Evolutionary conservation across 2,797 vertebrate species (phyloP).

Genomic region (Aulostomus chinensis): DNA sequence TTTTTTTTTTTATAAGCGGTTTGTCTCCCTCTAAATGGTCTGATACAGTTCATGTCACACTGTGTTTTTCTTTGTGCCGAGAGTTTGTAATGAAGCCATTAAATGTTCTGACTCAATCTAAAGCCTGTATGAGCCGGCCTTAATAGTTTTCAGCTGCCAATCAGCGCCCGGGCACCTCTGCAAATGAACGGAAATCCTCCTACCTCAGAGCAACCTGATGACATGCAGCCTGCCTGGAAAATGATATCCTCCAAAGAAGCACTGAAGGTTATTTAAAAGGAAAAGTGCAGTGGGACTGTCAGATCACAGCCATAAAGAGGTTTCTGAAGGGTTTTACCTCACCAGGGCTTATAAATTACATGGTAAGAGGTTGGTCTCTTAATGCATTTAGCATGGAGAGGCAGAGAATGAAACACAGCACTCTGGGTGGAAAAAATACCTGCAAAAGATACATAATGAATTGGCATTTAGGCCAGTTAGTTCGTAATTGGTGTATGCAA

Average conservation of each 20-base stretch:
- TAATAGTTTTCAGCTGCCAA: conserved; percentile 73
- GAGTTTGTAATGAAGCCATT: conserved; percentile 60
- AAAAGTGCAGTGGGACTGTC: conserved; percentile 48
- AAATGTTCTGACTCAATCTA: conserved; percentile 65
- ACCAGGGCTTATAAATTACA: conserved; percentile 58
- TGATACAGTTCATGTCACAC: conserved; percentile 31
- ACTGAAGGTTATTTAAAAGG: conserved; percentile 69
- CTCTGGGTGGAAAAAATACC: conserved; percentile 36
- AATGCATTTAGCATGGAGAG: conserved; percentile 57
- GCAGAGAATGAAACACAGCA: conserved; percentile 45
- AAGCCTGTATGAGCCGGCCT: conserved; percentile 57
- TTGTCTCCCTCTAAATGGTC: too few species aligned
- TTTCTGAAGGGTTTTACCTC: conserved; percentile 62
- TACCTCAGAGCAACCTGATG: too few species aligned
- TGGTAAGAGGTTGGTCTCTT: conserved; percentile 37
- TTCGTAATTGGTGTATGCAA: conserved; percentile 59
- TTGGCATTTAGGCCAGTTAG: conserved; percentile 60
- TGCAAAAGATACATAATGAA: too few species aligned
- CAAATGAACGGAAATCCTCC: too few species aligned
- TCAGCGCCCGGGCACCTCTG: conserved; percentile 48
- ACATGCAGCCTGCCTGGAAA: conserved; percentile 57
- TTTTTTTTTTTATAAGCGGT: too few species aligned
- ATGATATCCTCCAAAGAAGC: conserved; percentile 45
- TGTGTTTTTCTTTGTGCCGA: conserved; percentile 22
- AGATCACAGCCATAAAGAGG: conserved; percentile 59